phyloP scores from a whole-genome alignment of 2,797 vertebrate genomes.

The Karalla daura region DNA sequence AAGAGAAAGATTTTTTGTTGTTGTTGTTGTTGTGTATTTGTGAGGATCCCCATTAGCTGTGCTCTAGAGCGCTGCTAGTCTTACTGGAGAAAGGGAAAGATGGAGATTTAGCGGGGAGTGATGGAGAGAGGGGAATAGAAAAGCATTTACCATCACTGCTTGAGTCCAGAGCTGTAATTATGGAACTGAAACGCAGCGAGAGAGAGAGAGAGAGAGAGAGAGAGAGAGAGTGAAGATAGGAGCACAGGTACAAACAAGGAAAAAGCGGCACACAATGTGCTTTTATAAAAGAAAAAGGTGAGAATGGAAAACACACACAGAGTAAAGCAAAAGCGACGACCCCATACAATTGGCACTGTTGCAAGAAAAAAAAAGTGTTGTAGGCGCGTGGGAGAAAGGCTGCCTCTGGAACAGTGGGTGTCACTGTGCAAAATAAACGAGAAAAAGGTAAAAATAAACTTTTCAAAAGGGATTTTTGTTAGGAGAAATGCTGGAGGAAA shows the following conservation, averaged over 20 bases:
- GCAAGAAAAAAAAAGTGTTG: conserved; percentile 46
- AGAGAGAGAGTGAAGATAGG: conserved; percentile 59
- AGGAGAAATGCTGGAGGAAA: too few relatives aligned
- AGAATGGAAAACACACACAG: conserved; percentile 53
- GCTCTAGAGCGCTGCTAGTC: too few relatives aligned
- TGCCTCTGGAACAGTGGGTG: too few relatives aligned
- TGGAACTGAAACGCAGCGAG: conserved; percentile 72
- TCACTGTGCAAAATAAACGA: conserved; percentile 22
- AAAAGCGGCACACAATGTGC: conserved; percentile 59
- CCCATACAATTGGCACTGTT: conserved; percentile 52
- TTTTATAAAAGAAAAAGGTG: conserved; percentile 62
- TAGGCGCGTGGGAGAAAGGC: conserved; percentile 30
- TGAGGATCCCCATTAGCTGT: too few relatives aligned
- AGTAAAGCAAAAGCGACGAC: conserved; percentile 56
- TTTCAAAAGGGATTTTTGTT: conserved; percentile 19
- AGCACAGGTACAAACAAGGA: conserved; percentile 50
- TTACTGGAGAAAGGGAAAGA: conserved; percentile 71
- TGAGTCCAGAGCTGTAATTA: conserved; percentile 88
- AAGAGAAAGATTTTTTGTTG: too few relatives aligned
- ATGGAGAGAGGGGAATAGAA: conserved; percentile 80
- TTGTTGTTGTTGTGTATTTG: too few relatives aligned
- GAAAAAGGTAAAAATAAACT: conserved; percentile 28
- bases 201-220: conserved; percentile 60
- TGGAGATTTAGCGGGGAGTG: conserved; percentile 77
- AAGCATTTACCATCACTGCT: conserved; percentile 87